phyloP scores from a whole-genome alignment of 2,888 invertebrate species.

The Lasioglossum lativentre region DNA sequence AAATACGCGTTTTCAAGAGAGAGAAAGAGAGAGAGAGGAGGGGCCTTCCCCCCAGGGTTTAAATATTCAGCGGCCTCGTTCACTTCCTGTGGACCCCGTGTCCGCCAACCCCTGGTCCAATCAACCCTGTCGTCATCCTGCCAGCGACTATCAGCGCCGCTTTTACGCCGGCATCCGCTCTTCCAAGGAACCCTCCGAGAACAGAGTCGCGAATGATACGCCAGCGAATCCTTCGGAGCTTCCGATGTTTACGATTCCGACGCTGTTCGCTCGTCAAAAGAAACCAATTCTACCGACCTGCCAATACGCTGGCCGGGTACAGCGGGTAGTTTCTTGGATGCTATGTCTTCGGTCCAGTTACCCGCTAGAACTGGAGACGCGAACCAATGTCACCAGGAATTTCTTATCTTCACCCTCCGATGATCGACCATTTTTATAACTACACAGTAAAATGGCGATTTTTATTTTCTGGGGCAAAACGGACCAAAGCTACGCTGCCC shows the following conservation, averaged over 20 bases:
- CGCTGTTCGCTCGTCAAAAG: slow-evolving; percentile 17
- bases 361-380: background rate
- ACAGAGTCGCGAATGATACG: slow-evolving; percentile 46
- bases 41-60: slow-evolving; percentile 67
- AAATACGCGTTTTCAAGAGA: slow-evolving; percentile 73
- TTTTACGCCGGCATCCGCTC: slow-evolving; percentile 55
- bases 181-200: slow-evolving; percentile 6
- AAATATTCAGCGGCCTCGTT: slow-evolving; percentile 75
- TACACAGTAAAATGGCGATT: no score
- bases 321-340: background rate
- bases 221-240: slow-evolving; percentile 44
- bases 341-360: background rate
- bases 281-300: slow-evolving; percentile 15
- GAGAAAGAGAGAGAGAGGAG: slow-evolving; percentile 58
- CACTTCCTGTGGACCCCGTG: slow-evolving; percentile 25
- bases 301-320: background rate
- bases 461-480: no score
- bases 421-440: background rate
- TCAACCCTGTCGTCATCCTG: slow-evolving; percentile 35
- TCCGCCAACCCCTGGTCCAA: slow-evolving; percentile 23
- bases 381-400: background rate
- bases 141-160: slow-evolving; percentile 50
- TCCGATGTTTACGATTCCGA: slow-evolving; percentile 44
- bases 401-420: background rate
- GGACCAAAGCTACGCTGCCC: no score